Conservation (phyloP, 1,140 invertebrate genomes). For the Solen grandis region DNA sequence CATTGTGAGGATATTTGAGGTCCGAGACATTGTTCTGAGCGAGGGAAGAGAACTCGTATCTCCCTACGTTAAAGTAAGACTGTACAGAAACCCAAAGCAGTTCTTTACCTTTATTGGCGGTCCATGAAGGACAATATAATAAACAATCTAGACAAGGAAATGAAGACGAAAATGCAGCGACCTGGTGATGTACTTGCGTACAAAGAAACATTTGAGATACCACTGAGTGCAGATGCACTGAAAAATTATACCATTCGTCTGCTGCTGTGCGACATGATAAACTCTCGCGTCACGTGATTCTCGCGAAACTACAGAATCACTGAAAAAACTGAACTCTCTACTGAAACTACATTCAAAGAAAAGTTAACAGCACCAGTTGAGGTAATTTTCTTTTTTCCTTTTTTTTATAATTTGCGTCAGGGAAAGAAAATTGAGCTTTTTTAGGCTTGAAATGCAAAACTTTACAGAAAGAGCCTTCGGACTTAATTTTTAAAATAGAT, state of each 20-base stretch:
- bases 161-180: constrained; percentile 82
- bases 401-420: too few species aligned
- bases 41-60: constrained; percentile 53
- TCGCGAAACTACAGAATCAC: constrained; percentile 84
- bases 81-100: constrained; percentile 64
- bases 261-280: constrained; percentile 84
- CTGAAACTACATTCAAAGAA: constrained; percentile 71
- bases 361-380: constrained; percentile 54
- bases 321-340: constrained; percentile 83
- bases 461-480: too few species aligned
- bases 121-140: constrained; percentile 42
- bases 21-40: constrained; percentile 18
- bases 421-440: too few species aligned
- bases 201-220: constrained; percentile 87
- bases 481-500: neutral
- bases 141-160: constrained; percentile 64
- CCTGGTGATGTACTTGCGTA: constrained; percentile 85
- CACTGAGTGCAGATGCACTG: constrained; percentile 81
- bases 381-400: constrained; percentile 34
- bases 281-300: constrained; percentile 83
- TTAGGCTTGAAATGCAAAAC: too few species aligned
- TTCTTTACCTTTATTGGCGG: constrained; percentile 58
- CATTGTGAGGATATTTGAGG: constrained; percentile 25
- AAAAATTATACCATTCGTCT: constrained; percentile 82
- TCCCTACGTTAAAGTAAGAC: constrained; percentile 65